A percentile compares a stretch with the other conserved stretches of the same genome.
These are phyloP conservation scores for Antechinus flavipes DNA, from an alignment of 2,113 vertebrate species.

Conservation along the genomic window DNA sequence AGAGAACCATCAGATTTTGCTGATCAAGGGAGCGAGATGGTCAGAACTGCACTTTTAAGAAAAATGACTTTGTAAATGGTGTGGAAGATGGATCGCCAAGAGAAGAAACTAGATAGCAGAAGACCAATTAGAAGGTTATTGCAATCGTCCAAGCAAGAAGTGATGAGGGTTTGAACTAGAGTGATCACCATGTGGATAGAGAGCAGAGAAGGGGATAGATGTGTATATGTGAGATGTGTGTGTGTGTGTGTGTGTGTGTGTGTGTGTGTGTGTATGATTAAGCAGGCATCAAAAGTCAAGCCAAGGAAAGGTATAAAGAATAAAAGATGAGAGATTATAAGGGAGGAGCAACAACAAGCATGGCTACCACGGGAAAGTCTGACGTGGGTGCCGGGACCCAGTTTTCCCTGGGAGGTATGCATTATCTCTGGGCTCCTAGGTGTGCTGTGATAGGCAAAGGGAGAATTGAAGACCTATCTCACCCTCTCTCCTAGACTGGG, in stretches of 20 bases:
- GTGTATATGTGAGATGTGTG: background rate
- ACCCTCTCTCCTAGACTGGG: constrained; percentile 70
- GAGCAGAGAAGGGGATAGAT: background rate
- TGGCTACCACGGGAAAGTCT: constrained; percentile 58
- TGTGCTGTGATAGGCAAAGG: constrained; percentile 63
- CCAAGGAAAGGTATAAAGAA: constrained; percentile 1
- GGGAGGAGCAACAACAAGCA: constrained; percentile 44
- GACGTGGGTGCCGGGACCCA: constrained; percentile 41
- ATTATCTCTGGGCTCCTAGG: constrained; percentile 59
- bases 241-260: no score
- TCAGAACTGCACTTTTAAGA: background rate
- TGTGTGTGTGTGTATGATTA: background rate
- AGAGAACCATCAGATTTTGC: background rate
- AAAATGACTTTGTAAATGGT: background rate
- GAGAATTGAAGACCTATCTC: constrained; percentile 70
- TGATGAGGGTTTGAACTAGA: background rate
- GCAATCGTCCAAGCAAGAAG: background rate
- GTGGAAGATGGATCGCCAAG: background rate
- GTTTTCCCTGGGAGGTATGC: constrained; percentile 69
- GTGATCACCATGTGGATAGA: background rate
- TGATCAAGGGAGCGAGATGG: background rate
- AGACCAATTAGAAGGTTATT: background rate
- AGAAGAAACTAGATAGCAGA: background rate
- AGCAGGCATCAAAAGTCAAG: constrained; percentile 33
- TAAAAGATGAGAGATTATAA: constrained; percentile 36